Conservation (phyloP, 1,140 invertebrate genomes). For the Danaus plexippus region DNA sequence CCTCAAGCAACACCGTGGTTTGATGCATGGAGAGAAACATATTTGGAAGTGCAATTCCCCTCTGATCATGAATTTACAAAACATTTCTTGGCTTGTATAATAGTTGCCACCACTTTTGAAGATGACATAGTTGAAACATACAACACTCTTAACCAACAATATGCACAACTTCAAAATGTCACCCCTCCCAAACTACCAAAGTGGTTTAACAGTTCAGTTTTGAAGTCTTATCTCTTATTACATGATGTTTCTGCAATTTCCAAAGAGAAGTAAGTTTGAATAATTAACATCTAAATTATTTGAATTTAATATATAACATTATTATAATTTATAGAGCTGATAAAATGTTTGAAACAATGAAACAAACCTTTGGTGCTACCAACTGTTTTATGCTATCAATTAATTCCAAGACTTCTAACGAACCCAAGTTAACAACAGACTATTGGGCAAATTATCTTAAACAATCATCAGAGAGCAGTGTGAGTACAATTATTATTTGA, state of each 20-base stretch:
- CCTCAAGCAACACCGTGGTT: slow-evolving; percentile 93
- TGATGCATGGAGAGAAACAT: slow-evolving; percentile 94
- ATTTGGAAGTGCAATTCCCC: slow-evolving; percentile 89
- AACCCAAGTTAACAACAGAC: slow-evolving; percentile 79
- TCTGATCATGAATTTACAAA: slow-evolving; percentile 97
- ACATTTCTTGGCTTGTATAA: slow-evolving; percentile 92
- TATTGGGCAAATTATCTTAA: slow-evolving; percentile 87
- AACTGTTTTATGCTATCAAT: slow-evolving; percentile 92
- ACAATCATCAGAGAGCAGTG: slow-evolving; percentile 66
- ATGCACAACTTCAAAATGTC: slow-evolving; percentile 83
- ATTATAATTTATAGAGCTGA: background rate
- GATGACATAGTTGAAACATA: slow-evolving; percentile 82
- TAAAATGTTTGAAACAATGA: slow-evolving; percentile 81
- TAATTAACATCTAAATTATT: background rate
- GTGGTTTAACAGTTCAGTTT: slow-evolving; percentile 90
- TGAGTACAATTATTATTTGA: slow-evolving; percentile 1
- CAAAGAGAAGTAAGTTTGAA: slow-evolving; percentile 50
- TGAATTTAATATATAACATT: slow-evolving; percentile 2
- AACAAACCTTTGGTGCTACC: slow-evolving; percentile 85
- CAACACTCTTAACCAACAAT: slow-evolving; percentile 73
- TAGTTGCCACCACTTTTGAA: slow-evolving; percentile 88
- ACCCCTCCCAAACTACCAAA: slow-evolving; percentile 85
- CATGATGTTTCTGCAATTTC: slow-evolving; percentile 78
- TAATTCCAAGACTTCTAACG: slow-evolving; percentile 80
- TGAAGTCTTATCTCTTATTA: slow-evolving; percentile 92